Base-by-base conservation (phyloP, 2,888 invertebrate species). In the Drosophila conformis region DNA sequence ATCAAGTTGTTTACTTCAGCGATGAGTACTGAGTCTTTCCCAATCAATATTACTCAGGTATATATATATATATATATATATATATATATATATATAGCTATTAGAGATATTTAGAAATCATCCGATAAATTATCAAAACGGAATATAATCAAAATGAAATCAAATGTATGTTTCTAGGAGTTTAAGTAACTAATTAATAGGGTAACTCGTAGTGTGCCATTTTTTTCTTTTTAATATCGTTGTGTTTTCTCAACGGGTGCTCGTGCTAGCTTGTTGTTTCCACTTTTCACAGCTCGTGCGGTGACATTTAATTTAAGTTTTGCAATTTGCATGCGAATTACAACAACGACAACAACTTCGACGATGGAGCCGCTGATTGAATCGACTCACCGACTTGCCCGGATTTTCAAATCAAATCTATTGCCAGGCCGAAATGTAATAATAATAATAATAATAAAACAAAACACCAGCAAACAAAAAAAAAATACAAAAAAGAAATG, bases 271-370 rank as follows among this genome's bases (percentile, higher is more conserved):
- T n/a, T 35, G 40, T 66, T 66, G 40, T 67, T 67, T 65, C 66
- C 65, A 65, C 36, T 68, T 48, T 53, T 35, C 29, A 59, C 48
- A 72, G 59, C 58, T 59, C 52, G 54, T 72, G 76, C 59, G 69
- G 62, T 59, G 82, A 85, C 84, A 85, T 87, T 87, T 89, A 87
- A 87, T 87, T 87, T 87, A 87, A 87, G 86, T 87, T 87, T 89
- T 76, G 87, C 83, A 87, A 87, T 88, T 87, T 88, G 76, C 80
- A 77, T 77, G 83, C 71, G 79, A 80, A 82, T 78, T 82, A 75
- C 81, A 61, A 63, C 38, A 52, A 21, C 58, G 40, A 35, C 64
- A 40, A 25, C 25, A 54, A 59, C 54, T 57, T 35, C 35, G 63
- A 52, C 68, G 46, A 52, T 40, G 57, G 31, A 31, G 31, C 18